Evolutionary conservation across 2,888 invertebrate genomes (phyloP).

Genomic region (Gortyna flavago): DNA sequence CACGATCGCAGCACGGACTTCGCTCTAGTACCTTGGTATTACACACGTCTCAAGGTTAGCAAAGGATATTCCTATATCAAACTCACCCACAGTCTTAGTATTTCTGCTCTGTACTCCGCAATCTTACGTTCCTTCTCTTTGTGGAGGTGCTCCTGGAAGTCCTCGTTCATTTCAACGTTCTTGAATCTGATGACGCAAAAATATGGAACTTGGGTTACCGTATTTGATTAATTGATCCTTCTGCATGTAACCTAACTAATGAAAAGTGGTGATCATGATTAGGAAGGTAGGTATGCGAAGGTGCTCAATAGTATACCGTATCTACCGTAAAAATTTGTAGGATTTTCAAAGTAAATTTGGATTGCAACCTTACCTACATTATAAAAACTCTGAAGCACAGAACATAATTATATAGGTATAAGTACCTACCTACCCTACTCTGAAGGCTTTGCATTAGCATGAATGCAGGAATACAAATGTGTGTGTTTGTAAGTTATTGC

Average conservation of each 20-base stretch:
- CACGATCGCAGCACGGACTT: no score
- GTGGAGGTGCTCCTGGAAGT: conserved; percentile 81
- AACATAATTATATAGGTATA: no score
- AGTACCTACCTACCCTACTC: no score
- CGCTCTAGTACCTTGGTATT: neutral
- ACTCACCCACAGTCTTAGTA: conserved; percentile 86
- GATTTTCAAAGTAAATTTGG: neutral
- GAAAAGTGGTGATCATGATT: neutral
- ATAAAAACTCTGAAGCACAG: no score
- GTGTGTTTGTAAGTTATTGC: neutral
- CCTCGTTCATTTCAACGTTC: conserved; percentile 85
- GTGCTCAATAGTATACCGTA: neutral
- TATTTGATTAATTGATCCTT: neutral
- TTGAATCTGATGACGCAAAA: conserved; percentile 82
- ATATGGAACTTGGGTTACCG: neutral
- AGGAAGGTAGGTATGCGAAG: neutral
- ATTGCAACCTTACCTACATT: neutral
- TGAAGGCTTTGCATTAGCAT: neutral
- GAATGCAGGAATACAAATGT: neutral
- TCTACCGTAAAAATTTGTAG: neutral
- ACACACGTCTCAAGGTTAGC: neutral
- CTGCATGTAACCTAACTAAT: neutral
- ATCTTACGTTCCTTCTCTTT: conserved; percentile 81
- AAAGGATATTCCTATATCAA: neutral
- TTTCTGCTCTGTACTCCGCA: conserved; percentile 82